Base-by-base conservation (phyloP, 1,140 invertebrate species). In the Drosophila kohkoa region DNA sequence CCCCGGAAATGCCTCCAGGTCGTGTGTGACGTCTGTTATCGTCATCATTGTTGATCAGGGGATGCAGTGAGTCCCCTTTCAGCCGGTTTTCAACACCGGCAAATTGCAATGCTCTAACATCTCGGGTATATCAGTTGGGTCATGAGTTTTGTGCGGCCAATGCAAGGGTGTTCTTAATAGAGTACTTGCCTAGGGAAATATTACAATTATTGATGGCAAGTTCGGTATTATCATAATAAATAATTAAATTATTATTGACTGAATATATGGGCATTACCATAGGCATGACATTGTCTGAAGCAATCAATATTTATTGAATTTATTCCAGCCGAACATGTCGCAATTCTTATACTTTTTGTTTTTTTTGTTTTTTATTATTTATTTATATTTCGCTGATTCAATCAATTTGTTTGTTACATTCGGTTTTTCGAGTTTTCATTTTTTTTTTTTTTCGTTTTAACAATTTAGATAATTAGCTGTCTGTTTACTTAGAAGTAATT, bases 1-100 rank as follows among this genome's bases (percentile, higher is more conserved):
- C 32, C 30, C 60, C 69, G 62, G 69, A 71, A 71, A 71, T 65
- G 60, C 69, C 62, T 49, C 4, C 51, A 46, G 63, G 25, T 28
- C n/a, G 54, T 60, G 25, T 60, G 13, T 51, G 35, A 38, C 35
- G 35, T 38, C 2, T 10, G 8, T 38, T 10, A 38, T 38, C 35
- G 35, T 38, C 35, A 38, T 38, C 30, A 32, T 25, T 25, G 3
- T 25, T 25, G 35, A 3, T 10, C 30, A 8, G n/a, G 20, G n/a
- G 15, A 16, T 49, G 52, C 38, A 60, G 66, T 68, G 45, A 68
- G 45, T 68, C 66, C 66, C 66, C 57, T 62, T 11, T 10, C 7
- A 69, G 66, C 66, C 66, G 66, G 66, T 69, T 69, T 62, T 38
- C 5, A 16, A 11, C 35, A 6, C 32, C 1, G 48, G 7, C 10